These are phyloP conservation scores for Papilio demoleus DNA, from an alignment of 2,888 invertebrate species.

Conservation along the genomic window DNA sequence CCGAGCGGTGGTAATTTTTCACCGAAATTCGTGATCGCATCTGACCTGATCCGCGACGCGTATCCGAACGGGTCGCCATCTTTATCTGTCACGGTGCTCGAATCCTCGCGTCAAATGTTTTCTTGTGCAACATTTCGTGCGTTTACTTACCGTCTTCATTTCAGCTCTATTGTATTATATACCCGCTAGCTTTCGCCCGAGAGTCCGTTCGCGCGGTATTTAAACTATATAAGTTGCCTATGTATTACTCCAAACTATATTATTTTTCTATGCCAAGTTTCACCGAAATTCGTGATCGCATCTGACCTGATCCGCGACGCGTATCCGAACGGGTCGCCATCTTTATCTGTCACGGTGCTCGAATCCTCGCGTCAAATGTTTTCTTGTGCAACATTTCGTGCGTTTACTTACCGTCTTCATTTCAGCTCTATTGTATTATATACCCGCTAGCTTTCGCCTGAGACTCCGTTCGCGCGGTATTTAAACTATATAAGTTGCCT, in stretches of 20 bases:
- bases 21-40: conserved; percentile 57
- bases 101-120: conserved; percentile 44
- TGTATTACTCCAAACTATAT: too few species aligned
- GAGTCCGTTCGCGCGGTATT: too few species aligned
- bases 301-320: conserved; percentile 50
- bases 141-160: conserved; percentile 34
- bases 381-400: conserved; percentile 61
- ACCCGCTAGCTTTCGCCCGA: too few species aligned
- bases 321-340: conserved; percentile 52
- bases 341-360: conserved; percentile 48
- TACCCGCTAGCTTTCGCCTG: too few species aligned
- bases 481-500: too few species aligned
- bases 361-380: conserved; percentile 44
- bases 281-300: conserved; percentile 57
- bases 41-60: conserved; percentile 50
- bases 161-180: conserved; percentile 42
- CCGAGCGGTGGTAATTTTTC: conserved; percentile 42
- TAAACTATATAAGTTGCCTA: too few species aligned
- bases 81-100: conserved; percentile 47
- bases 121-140: conserved; percentile 62
- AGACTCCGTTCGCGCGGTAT: too few species aligned
- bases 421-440: conserved; percentile 42
- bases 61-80: conserved; percentile 52
- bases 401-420: conserved; percentile 41
- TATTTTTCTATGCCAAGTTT: too few species aligned